Conservation (phyloP, 1,140 invertebrate species). For the Drosophila kanapiae region DNA sequence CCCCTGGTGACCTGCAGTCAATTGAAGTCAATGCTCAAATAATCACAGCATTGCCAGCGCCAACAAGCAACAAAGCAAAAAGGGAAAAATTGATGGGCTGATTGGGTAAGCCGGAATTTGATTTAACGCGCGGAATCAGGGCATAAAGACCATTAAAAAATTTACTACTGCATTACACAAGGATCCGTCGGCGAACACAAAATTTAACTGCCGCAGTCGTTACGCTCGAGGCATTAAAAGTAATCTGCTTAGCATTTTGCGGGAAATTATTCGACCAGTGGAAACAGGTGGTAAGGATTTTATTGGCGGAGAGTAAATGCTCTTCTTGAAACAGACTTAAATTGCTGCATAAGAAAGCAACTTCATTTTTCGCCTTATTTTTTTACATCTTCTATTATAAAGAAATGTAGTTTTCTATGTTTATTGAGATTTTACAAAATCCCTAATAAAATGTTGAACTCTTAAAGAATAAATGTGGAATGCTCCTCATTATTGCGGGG, state of each 20-base stretch:
- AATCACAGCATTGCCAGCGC: conserved; percentile 44
- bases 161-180: conserved; percentile 51
- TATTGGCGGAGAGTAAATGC: neutral
- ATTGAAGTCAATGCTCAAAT: conserved; percentile 68
- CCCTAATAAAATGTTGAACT: neutral
- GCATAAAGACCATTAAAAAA: conserved; percentile 42
- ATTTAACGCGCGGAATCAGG: conserved; percentile 58
- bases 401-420: too few relatives aligned
- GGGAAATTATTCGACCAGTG: conserved; percentile 63
- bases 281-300: conserved; percentile 52
- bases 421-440: too few relatives aligned
- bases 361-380: neutral
- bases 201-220: conserved; percentile 79
- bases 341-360: neutral
- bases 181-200: conserved; percentile 44
- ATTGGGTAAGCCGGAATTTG: conserved; percentile 70
- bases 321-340: neutral
- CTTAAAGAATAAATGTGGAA: too few relatives aligned
- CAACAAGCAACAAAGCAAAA: neutral
- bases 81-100: conserved; percentile 37
- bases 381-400: neutral
- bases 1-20: conserved; percentile 47
- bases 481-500: too few relatives aligned
- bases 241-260: conserved; percentile 74
- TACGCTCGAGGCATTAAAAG: conserved; percentile 62